Conservation (phyloP, 2,113 vertebrate genomes). For the Elaphurus davidianus region DNA sequence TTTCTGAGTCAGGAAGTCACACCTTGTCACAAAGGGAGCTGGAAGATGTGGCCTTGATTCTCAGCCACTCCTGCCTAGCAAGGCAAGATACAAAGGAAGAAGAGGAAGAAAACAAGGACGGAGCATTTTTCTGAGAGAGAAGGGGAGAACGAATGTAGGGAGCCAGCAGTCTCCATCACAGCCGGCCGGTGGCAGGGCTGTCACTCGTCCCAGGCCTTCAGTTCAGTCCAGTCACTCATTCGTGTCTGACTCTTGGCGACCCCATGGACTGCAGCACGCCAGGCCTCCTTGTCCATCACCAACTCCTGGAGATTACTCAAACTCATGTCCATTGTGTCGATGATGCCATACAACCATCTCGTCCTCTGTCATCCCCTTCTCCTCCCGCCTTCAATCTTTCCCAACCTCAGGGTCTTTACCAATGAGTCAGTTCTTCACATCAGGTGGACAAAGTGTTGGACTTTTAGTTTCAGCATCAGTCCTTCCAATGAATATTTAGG, state of each 20-base stretch:
- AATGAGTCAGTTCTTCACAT: background rate
- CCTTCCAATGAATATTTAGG: background rate
- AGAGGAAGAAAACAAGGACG: background rate
- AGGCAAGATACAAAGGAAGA: background rate
- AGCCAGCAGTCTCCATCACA: background rate
- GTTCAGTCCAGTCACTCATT: background rate
- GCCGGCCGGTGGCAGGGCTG: background rate
- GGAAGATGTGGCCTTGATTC: background rate
- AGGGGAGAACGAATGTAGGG: fast-evolving
- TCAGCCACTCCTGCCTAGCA: background rate
- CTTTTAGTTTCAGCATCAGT: background rate
- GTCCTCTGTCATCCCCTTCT: background rate
- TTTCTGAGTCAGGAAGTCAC: background rate
- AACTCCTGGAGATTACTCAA: background rate
- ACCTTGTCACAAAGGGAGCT: background rate
- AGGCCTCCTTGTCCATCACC: background rate
- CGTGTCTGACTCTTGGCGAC: background rate
- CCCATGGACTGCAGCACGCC: background rate
- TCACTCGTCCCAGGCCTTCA: background rate
- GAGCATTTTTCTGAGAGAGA: background rate
- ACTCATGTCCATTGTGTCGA: fast-evolving
- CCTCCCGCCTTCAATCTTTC: background rate
- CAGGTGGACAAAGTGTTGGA: background rate
- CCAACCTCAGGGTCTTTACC: background rate
- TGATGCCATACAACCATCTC: background rate